Evolutionary conservation across 2,888 invertebrate species (phyloP).

Genomic region (Mantis religiosa): DNA sequence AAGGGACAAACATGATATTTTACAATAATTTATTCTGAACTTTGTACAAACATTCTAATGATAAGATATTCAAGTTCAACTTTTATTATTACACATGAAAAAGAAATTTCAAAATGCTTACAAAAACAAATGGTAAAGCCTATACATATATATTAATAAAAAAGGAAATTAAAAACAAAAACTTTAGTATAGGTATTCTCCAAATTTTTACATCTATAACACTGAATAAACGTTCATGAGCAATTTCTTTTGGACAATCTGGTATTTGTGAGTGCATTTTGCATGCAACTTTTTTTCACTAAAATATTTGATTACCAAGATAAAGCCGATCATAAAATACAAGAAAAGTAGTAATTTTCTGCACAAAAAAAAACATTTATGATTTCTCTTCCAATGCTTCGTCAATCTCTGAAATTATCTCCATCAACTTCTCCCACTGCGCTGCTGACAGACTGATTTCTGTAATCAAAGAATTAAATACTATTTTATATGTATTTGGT

Average conservation of each 20-base stretch:
- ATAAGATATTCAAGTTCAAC: not conserved
- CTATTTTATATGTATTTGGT: no score
- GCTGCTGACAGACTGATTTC: slow-evolving; percentile 68
- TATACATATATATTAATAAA: no score
- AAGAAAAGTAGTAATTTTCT: not conserved
- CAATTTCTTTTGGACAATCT: no score
- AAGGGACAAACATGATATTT: slow-evolving; percentile 75
- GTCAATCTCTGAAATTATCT: slow-evolving; percentile 64
- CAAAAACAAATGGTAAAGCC: no score
- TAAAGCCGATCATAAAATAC: not conserved
- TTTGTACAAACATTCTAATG: not conserved
- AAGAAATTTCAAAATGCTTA: not conserved
- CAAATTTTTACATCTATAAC: no score
- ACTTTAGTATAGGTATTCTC: no score
- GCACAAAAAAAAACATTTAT: slow-evolving; percentile 6
- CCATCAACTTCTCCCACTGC: slow-evolving; percentile 75
- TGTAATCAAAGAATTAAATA: slow-evolving; percentile 37
- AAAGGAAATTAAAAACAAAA: no score
- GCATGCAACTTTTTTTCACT: not conserved
- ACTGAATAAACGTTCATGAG: no score
- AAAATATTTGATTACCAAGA: not conserved
- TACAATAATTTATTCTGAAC: slow-evolving; percentile 63
- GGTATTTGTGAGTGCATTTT: not conserved
- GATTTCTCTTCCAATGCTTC: slow-evolving; percentile 49
- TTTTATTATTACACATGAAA: not conserved